phyloP scores from a whole-genome alignment of 2,888 invertebrate genomes.

The Colletes collaris region DNA sequence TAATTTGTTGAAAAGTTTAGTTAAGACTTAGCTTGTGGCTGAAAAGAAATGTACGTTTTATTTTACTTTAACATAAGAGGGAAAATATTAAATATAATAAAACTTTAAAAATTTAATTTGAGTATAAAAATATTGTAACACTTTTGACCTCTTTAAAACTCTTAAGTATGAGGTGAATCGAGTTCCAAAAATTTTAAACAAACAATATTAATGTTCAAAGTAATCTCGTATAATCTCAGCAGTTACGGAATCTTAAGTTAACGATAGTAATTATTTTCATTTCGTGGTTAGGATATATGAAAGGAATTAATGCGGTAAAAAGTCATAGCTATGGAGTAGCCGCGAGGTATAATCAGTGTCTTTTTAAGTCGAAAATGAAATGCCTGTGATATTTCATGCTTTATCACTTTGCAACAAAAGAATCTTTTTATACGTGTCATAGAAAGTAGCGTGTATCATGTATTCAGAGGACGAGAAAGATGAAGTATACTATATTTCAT shows the following conservation, averaged over 20 bases:
- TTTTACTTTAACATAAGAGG: too few species aligned
- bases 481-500: not conserved
- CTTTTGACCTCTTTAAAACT: too few species aligned
- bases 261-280: not conserved
- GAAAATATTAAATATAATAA: too few species aligned
- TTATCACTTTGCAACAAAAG: not conserved
- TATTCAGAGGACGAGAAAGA: not conserved
- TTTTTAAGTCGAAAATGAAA: conserved; percentile 9
- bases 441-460: not conserved
- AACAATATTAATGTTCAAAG: too few species aligned
- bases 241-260: not conserved
- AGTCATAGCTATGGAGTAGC: not conserved
- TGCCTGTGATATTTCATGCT: not conserved
- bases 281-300: not conserved
- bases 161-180: too few species aligned
- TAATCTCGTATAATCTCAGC: not conserved
- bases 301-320: not conserved
- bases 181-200: too few species aligned
- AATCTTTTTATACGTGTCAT: not conserved
- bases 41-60: too few species aligned
- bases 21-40: too few species aligned
- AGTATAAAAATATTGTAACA: too few species aligned
- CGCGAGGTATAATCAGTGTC: not conserved
- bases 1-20: too few species aligned
- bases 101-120: too few species aligned